A percentile compares a stretch with the other conserved stretches of the same genome.
Evolutionary conservation across 2,113 vertebrate genomes (phyloP).

Genomic region (Riparia riparia): DNA sequence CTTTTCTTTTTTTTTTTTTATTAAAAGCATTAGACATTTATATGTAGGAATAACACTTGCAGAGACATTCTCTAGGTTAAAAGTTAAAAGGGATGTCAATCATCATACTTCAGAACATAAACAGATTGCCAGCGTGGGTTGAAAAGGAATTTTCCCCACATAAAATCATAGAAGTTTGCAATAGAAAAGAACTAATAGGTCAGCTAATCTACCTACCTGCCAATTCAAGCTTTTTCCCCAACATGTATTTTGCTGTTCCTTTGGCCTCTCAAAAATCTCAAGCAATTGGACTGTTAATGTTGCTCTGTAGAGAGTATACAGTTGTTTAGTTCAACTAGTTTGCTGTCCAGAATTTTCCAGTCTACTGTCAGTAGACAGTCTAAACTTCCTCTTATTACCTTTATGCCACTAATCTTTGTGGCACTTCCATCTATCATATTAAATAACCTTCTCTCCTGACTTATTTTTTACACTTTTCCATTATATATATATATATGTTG

Average conservation of each 20-base stretch:
- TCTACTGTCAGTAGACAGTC: neutral
- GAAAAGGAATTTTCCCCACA: slow-evolving; percentile 74
- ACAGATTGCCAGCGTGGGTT: slow-evolving; percentile 77
- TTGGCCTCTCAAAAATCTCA: slow-evolving; percentile 42
- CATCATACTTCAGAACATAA: slow-evolving; percentile 75
- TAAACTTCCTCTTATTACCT: neutral
- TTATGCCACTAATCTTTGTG: neutral
- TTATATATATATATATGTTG: neutral
- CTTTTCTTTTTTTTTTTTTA: slow-evolving; percentile 42
- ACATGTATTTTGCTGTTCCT: slow-evolving; percentile 31
- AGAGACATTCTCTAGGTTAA: slow-evolving; percentile 73
- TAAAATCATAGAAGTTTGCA: slow-evolving; percentile 59
- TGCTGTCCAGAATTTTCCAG: neutral
- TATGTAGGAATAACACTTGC: slow-evolving; percentile 75
- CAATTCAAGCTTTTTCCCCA: slow-evolving; percentile 46
- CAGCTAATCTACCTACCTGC: slow-evolving; percentile 64
- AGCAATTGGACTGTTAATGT: neutral
- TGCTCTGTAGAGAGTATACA: neutral
- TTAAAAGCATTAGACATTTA: slow-evolving; percentile 72
- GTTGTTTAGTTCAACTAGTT: neutral
- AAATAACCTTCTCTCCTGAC: neutral
- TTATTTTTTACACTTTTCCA: neutral
- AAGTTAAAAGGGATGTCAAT: slow-evolving; percentile 77
- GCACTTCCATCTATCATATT: neutral
- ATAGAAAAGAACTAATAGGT: slow-evolving; percentile 70